Conservation (phyloP, 2,797 vertebrate species). For the Sebastes dallii region DNA sequence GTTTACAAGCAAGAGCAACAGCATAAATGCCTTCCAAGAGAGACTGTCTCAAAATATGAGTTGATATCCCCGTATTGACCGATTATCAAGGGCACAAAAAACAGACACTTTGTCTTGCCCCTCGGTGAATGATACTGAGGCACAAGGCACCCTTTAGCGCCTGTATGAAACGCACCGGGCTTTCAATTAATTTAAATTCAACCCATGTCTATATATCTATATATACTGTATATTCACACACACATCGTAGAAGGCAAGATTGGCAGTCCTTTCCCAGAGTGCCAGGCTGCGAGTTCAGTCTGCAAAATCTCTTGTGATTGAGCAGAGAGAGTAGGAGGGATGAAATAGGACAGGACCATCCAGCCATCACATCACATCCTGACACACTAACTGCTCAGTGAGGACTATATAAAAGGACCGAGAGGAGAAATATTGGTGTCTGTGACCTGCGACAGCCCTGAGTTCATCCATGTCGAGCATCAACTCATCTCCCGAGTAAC, state of each 20-base stretch:
- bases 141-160: too few species aligned
- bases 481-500: neutral
- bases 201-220: too few species aligned
- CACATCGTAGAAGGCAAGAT: neutral
- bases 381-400: neutral
- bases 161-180: too few species aligned
- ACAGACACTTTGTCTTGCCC: too few species aligned
- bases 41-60: too few species aligned
- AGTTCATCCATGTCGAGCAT: neutral
- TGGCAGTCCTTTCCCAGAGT: neutral
- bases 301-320: neutral
- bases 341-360: slow-evolving; percentile 11
- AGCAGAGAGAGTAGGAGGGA: neutral
- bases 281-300: slow-evolving; percentile 2
- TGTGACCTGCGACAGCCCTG: neutral
- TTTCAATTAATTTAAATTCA: too few species aligned
- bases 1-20: too few species aligned
- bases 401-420: neutral
- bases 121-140: too few species aligned
- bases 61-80: fast-evolving
- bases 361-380: slow-evolving; percentile 14
- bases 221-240: too few species aligned
- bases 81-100: fast-evolving
- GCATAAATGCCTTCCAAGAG: too few species aligned
- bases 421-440: neutral